Evolutionary conservation across 2,797 vertebrate species (phyloP), one percentile per base, ranked within the genome.

Genomic region (Florisuga fusca): DNA sequence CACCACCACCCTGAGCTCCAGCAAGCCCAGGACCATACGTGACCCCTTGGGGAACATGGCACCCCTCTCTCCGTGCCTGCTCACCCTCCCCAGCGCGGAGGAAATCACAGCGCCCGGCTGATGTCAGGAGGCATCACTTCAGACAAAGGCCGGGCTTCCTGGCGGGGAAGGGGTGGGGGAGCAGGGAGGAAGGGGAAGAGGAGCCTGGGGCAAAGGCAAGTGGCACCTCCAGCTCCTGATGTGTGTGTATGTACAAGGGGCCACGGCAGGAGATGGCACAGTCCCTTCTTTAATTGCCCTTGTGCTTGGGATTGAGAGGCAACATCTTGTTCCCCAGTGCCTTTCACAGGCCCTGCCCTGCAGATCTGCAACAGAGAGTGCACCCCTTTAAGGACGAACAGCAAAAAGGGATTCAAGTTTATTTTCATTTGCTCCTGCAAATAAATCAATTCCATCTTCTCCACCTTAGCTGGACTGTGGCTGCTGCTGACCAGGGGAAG

Each of bases 41-140:
- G 21, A 43, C 26, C 33, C 57, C 38, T 29, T 61, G 81, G 33
- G 71, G 69, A 89, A 53, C 7, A 6, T 19, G 46, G 77, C 53
- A 95, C 43, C 66, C 67, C 63, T 73, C 63, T 73, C 80, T 91
- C 72, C 68, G 67, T 7, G 15, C 51, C 38, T 0, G 3, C 50
- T 87, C 68, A 14, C 79, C 66, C 90, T 93, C 82, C 80, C 81
- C 0, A 1, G 92, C 74, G 86, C 2, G 0, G 71, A 97, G 92
- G 92, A 97, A 95, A 94, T 81, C 7, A 6, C 20, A 15, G 68
- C 26, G 50, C 89, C 91, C 2, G 25, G 94, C 95, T 94, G 91
- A 95, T 96, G 95, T 97, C 95, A 97, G 74, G 82, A 96, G 95
- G 79, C 91, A 96, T 97, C 94, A 90, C 78, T 96, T 95, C 89